Conservation (phyloP, 2,888 invertebrate species). For the Aricia artaxerxes region DNA sequence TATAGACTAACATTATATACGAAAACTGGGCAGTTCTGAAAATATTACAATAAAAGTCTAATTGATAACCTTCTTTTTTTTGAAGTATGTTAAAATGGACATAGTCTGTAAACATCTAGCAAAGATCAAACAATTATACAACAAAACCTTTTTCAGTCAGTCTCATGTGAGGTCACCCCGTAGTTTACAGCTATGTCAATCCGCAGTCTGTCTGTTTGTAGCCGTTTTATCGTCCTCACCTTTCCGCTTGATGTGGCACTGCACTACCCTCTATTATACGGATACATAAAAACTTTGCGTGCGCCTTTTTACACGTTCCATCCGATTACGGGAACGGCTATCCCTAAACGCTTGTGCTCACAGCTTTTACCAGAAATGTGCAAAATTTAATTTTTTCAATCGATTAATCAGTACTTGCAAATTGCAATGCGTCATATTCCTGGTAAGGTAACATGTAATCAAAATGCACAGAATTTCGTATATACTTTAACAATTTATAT, state of each 20-base stretch:
- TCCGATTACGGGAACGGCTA: conserved; percentile 9
- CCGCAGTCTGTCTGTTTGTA: conserved; percentile 50
- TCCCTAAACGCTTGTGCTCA: neutral
- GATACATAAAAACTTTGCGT: conserved; percentile 31
- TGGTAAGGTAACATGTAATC: too few species aligned
- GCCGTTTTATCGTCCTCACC: conserved; percentile 57
- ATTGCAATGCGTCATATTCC: too few species aligned
- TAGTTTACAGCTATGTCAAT: conserved; percentile 53
- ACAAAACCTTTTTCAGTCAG: neutral
- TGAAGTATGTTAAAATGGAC: too few species aligned
- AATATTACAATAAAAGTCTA: too few species aligned
- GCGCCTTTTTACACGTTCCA: conserved; percentile 1
- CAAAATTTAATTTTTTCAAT: neutral
- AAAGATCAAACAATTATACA: too few species aligned
- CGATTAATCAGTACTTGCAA: neutral
- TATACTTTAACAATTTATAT: too few species aligned
- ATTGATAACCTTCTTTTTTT: too few species aligned
- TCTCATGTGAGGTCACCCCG: conserved; percentile 42
- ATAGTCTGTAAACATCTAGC: too few species aligned
- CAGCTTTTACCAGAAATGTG: neutral
- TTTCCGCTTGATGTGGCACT: conserved; percentile 53
- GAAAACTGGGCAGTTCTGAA: too few species aligned
- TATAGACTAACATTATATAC: too few species aligned
- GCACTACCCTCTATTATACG: conserved; percentile 53
- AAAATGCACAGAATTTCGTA: too few species aligned